A percentile compares a stretch with the other conserved stretches of the same genome.
phyloP scores from a whole-genome alignment of 2,113 vertebrate genomes.

The Sinocyclocheilus anshuiensis region DNA sequence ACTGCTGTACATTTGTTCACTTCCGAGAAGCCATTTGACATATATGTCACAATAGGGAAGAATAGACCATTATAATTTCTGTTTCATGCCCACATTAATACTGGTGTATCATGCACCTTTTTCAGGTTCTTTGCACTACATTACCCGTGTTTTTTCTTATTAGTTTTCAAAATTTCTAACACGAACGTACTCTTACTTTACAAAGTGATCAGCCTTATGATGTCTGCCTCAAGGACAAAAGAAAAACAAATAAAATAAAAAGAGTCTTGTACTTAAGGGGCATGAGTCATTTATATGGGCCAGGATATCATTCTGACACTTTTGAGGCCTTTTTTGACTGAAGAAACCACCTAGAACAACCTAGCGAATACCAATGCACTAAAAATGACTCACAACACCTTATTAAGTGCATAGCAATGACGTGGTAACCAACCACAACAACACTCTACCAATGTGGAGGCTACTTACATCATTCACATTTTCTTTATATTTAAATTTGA shows the following conservation, averaged over 20 bases:
- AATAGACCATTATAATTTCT: background rate
- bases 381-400: background rate
- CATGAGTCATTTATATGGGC: background rate
- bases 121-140: background rate
- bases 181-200: background rate
- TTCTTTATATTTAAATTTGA: background rate
- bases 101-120: background rate
- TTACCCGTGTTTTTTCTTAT: background rate
- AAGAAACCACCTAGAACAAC: background rate
- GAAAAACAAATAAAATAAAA: background rate
- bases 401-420: background rate
- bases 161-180: background rate
- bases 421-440: background rate
- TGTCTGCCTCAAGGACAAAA: background rate
- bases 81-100: background rate
- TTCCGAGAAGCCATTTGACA: background rate
- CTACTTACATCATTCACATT: background rate
- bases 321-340: background rate
- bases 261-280: background rate
- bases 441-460: background rate
- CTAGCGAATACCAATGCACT: background rate
- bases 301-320: background rate
- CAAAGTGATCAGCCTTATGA: background rate
- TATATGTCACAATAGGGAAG: background rate
- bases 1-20: background rate